A percentile compares a stretch with the other conserved stretches of the same genome.
Conservation (phyloP, 2,113 vertebrate species). For the Miniopterus natalensis region DNA sequence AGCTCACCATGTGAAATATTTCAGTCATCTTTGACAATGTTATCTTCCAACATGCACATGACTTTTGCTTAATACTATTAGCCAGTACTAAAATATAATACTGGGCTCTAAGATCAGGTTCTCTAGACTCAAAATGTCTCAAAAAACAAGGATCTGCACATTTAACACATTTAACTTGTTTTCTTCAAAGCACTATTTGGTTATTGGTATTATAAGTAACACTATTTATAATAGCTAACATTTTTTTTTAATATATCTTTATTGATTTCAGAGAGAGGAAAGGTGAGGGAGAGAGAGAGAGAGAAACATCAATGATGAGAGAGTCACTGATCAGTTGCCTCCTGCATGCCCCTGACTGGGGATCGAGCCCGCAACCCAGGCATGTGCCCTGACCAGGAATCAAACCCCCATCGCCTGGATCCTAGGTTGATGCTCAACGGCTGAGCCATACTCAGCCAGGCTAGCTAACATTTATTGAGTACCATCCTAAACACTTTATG, state of each 20-base stretch:
- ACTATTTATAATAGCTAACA: neutral
- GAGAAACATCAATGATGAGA: no score
- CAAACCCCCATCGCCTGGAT: no score
- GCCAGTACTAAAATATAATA: conserved; percentile 36
- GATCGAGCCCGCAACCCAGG: no score
- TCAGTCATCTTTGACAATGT: conserved; percentile 40
- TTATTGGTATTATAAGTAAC: neutral
- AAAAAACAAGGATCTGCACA: neutral
- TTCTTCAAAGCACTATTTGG: neutral
- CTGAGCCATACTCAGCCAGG: no score
- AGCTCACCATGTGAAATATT: conserved; percentile 57
- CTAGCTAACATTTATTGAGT: neutral
- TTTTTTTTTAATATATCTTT: neutral
- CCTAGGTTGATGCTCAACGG: no score
- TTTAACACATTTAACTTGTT: neutral
- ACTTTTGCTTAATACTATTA: conserved; percentile 15
- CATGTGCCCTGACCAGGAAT: no score
- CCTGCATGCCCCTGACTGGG: no score
- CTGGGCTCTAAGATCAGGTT: neutral
- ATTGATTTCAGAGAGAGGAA: no score
- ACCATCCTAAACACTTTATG: neutral
- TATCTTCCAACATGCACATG: conserved; percentile 27
- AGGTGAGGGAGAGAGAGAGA: no score
- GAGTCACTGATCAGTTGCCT: no score
- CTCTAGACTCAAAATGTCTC: neutral